Percentiles rank a stretch among this genome's conserved stretches.
These are phyloP conservation scores for Cataglyphis altisquamis DNA, from an alignment of 2,888 invertebrate species.

Conservation along the genomic window DNA sequence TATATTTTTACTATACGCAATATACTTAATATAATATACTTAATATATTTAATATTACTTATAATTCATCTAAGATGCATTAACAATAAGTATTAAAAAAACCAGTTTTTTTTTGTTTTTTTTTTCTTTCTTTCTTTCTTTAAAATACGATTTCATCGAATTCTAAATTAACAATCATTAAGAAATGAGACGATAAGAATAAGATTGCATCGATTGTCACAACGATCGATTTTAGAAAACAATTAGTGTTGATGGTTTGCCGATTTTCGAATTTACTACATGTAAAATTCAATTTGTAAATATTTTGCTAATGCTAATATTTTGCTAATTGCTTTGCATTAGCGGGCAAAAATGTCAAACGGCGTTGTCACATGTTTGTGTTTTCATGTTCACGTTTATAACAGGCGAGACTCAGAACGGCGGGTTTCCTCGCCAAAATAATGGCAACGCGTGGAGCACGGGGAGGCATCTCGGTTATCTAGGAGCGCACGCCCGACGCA, in stretches of 20 bases:
- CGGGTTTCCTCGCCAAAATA: constrained; percentile 78
- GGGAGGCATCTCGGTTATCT: constrained; percentile 82
- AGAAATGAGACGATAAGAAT: background rate
- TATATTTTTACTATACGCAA: too few species aligned
- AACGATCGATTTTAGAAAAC: background rate
- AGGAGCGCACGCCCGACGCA: constrained; percentile 89
- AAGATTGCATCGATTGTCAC: background rate
- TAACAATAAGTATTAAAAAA: too few species aligned
- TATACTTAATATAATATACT: too few species aligned
- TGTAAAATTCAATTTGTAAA: background rate
- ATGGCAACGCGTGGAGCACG: constrained; percentile 74
- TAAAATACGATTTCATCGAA: too few species aligned
- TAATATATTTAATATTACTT: too few species aligned
- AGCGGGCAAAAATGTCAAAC: background rate
- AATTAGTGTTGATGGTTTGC: background rate
- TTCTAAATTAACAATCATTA: too few species aligned
- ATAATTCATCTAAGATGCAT: too few species aligned
- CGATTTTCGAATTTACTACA: background rate
- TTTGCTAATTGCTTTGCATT: too few species aligned
- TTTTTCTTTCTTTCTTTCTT: too few species aligned
- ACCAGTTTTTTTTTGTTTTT: too few species aligned
- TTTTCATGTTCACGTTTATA: constrained; percentile 27
- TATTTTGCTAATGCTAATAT: background rate
- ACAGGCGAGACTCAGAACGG: constrained; percentile 83
- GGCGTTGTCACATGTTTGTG: background rate